phyloP scores from a whole-genome alignment of 2,797 vertebrate species.

The Alauda arvensis region DNA sequence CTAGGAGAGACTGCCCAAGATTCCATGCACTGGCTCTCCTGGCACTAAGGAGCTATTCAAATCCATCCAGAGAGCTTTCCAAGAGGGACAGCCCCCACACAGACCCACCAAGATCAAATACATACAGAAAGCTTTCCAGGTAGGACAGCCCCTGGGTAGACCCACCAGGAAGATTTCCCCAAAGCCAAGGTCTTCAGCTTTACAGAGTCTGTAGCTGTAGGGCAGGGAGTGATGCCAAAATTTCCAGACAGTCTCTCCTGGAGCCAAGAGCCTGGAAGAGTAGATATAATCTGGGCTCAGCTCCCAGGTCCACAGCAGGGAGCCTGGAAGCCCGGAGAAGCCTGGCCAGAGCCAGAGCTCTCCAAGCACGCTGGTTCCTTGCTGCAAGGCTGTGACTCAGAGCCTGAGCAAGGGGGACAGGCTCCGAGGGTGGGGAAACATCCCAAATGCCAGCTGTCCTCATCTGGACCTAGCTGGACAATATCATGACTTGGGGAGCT shows the following conservation, averaged over 20 bases:
- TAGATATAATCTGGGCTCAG: constrained; percentile 56
- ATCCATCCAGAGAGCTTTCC: not conserved
- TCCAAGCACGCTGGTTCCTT: not conserved
- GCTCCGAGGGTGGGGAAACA: not conserved
- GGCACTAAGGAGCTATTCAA: not conserved
- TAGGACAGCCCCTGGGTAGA: not conserved
- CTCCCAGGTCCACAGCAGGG: constrained; percentile 54
- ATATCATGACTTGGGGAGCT: not conserved
- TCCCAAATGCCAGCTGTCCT: not conserved
- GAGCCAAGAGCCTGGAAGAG: constrained; percentile 57
- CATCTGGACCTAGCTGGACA: not conserved
- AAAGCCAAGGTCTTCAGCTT: constrained; percentile 33
- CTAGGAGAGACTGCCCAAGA: accelerated
- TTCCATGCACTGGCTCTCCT: not conserved
- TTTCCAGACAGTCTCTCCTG: constrained; percentile 51
- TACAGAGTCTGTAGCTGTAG: constrained; percentile 14
- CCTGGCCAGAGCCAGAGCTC: not conserved
- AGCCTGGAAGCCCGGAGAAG: constrained; percentile 13
- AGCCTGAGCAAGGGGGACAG: not conserved
- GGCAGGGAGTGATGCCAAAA: constrained; percentile 30
- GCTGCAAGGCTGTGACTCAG: not conserved
- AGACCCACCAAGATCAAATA: not conserved
- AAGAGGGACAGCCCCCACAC: not conserved
- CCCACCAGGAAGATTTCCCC: constrained; percentile 50
- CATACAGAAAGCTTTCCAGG: not conserved